Conservation (phyloP, 2,113 vertebrate genomes). For the Bombycilla garrulus region DNA sequence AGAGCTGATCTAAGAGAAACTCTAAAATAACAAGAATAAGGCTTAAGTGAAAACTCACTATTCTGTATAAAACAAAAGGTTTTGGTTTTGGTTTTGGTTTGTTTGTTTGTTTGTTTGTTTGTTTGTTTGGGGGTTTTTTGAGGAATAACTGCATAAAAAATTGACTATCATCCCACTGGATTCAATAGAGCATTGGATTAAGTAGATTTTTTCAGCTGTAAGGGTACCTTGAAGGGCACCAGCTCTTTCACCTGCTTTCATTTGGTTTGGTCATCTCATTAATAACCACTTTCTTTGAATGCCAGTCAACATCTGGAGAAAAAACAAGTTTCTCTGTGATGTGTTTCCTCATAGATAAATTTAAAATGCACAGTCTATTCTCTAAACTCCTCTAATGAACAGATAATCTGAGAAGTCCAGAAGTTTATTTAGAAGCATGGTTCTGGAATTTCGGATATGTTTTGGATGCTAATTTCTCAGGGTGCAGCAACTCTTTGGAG, state of each 20-base stretch:
- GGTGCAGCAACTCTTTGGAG: background rate
- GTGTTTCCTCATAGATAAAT: background rate
- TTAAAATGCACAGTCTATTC: background rate
- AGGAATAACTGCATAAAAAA: background rate
- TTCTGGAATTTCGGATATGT: background rate
- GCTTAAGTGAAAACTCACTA: background rate
- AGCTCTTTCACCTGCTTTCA: background rate
- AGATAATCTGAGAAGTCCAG: background rate
- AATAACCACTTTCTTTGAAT: background rate
- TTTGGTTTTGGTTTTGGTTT: too few species aligned
- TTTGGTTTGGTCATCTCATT: background rate
- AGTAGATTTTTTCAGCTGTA: background rate
- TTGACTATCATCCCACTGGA: background rate
- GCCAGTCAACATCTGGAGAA: background rate
- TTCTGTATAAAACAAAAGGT: background rate
- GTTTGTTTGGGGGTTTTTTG: background rate
- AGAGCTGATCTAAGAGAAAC: background rate
- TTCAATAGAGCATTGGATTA: background rate
- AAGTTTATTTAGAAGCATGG: background rate
- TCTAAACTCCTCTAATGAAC: background rate
- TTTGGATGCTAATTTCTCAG: background rate
- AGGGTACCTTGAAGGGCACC: background rate
- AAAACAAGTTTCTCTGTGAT: background rate
- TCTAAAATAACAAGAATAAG: slow-evolving; percentile 9
- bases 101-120: background rate